Evolutionary conservation across 2,113 vertebrate species (phyloP), one percentile per base, ranked within the genome.

Genomic region (Nematolebias whitei): DNA sequence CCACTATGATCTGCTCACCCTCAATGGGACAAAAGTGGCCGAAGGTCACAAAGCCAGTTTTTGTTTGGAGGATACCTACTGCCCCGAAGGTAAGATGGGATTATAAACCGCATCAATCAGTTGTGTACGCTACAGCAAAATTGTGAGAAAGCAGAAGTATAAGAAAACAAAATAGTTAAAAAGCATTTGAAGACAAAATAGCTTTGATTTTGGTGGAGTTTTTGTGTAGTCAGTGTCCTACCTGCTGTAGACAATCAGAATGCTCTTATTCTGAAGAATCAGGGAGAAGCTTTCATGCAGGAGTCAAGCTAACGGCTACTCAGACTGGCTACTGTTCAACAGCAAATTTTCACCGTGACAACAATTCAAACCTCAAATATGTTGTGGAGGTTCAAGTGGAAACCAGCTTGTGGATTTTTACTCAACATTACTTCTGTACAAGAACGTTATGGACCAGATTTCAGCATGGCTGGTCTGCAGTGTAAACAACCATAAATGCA

Each of bases 11-110:
- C 94, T 99, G 32, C 88, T 99, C 79, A 98, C 95, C 0, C 78
- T 96, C 77, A 99, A 99, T 0, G 98, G 98, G 64, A 95, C 96
- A 45, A 96, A 95, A 82, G 93, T 99, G 47, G 98, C 98, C 0
- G 96, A 99, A 68, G 98, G 98, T 38, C 98, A 99, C 88, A 99
- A 99, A 68, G 98, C 98, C 87, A 99, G 98, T 80, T 99, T 99
- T 91, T 99, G 98, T 70, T 85, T 99, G 49, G 98, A 99, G 87
- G 98, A 99, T 85, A 97, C 96, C 3, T 95, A 93, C 74, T 99
- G 98, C 73, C 95, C 96, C 0, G 89, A 94, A 18, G 96, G 96
- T 97, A 22, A 78, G 68, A 19, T 20, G 11, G 23, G 13, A 59
- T 15, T 29, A 29, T 29, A 29, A 7, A 29, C 7, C 29, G 32